Evolutionary conservation across 92 coral and sea anemone species (phyloP), one percentile per base, ranked within the genome.

Genomic region (Parazoanthus atlanticus): DNA sequence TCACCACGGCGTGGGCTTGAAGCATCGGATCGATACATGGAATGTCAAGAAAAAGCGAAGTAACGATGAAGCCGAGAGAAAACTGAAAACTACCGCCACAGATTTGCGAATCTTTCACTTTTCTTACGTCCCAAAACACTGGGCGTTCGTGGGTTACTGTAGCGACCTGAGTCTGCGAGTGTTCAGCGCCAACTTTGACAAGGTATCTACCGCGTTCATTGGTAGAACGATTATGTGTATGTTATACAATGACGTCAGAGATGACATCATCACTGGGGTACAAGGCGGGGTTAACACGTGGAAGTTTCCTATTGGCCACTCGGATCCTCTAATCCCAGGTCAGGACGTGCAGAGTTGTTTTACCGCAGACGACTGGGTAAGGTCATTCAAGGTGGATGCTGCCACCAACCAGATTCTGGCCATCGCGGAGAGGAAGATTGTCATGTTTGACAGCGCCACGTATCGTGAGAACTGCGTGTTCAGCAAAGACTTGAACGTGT

Each of bases 1-100:
- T n/a, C 99, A 97, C 79, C 98, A 95, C 66, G 99, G 99, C 6
- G 98, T 94, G 31, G 98, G 98, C 5, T 88, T 88, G 82, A 97
- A 94, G 64, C 94, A 92, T 84, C 91, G 93, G 43, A 91, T 97
- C 28, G 93, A 96, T 76, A 78, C 96, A 34, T 97, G 99, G 99
- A 93, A 90, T 58, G 78, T 95, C 25, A 89, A 95, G 34, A 90
- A 93, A 33, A 93, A 94, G 32, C 93, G 92, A 6, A 82, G 73
- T 11, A 52, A 69, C 3, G 92, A 89, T 34, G 82, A 91, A n/a
- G 74, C 77, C 54, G 93, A 86, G 66, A 92, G 85, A 25, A 81
- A 78, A 13, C 86, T 94, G 0, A 88, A 86, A 85, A 75, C 88
- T 6, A 71, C 92, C 34, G 40, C 81, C 72, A 92, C 95, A 19